Evolutionary conservation across 2,888 invertebrate species (phyloP).

Genomic region (Athripsodes cinereus): DNA sequence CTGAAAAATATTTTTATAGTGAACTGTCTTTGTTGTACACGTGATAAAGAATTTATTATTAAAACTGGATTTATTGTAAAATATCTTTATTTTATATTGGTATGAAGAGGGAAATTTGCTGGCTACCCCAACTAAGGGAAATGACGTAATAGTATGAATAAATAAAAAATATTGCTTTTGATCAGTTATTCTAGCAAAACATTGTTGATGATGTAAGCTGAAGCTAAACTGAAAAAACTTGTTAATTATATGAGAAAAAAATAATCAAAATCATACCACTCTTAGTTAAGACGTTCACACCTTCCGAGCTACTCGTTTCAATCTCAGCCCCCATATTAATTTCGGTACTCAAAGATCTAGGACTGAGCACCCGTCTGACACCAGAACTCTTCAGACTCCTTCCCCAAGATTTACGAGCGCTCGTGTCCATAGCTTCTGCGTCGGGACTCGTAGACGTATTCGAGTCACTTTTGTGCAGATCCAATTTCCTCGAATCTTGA

Average conservation of each 20-base stretch:
- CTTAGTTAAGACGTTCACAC: constrained; percentile 24
- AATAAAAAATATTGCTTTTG: too few species aligned
- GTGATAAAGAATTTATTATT: neutral
- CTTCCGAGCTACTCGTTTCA: constrained; percentile 44
- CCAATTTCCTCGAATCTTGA: constrained; percentile 24
- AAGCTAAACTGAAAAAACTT: too few species aligned
- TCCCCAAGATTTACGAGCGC: constrained; percentile 13
- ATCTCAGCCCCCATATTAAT: constrained; percentile 33
- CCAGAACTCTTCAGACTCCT: constrained; percentile 23
- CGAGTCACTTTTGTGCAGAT: constrained; percentile 37
- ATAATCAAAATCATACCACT: constrained; percentile 17
- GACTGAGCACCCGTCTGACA: constrained; percentile 25
- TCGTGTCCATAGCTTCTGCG: constrained; percentile 12
- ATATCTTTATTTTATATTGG: too few species aligned
- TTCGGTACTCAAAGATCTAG: constrained; percentile 28
- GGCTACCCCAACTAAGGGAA: too few species aligned
- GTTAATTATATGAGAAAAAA: too few species aligned
- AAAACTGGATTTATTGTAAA: neutral
- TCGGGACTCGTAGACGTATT: constrained; percentile 24
- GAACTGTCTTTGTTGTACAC: too few species aligned
- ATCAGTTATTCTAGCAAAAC: too few species aligned
- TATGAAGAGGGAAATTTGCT: too few species aligned
- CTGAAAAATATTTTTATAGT: constrained; percentile 8
- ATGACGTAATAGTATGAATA: too few species aligned
- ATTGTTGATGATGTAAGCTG: too few species aligned